These are phyloP conservation scores for Aleiodes sp. DNA, from an alignment of 1,140 invertebrate species.

Conservation along the genomic window DNA sequence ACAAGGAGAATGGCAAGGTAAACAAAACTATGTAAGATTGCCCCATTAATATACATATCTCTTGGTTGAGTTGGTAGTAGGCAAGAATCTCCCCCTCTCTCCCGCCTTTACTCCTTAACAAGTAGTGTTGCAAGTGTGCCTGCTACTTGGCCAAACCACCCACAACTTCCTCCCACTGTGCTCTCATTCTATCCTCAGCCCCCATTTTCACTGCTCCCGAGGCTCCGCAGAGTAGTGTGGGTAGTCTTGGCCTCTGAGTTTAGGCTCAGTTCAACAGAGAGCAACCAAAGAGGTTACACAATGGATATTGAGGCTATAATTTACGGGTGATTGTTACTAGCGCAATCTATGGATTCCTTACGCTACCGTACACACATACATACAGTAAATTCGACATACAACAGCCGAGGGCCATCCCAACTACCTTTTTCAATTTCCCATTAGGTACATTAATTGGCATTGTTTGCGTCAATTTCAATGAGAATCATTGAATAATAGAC, in stretches of 20 bases:
- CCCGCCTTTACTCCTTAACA: slow-evolving; percentile 10
- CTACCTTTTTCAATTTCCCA: not conserved
- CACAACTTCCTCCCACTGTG: not conserved
- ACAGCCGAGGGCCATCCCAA: slow-evolving; percentile 33
- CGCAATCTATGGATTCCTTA: slow-evolving; percentile 65
- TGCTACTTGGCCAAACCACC: slow-evolving; percentile 8
- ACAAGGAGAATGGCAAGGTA: slow-evolving; percentile 66
- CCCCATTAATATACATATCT: slow-evolving; percentile 69
- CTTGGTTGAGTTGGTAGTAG: slow-evolving; percentile 58
- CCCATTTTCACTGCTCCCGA: slow-evolving; percentile 2
- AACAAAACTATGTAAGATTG: slow-evolving; percentile 70
- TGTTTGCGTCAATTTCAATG: no score
- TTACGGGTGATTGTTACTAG: slow-evolving; percentile 67
- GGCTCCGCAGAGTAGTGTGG: slow-evolving; percentile 46
- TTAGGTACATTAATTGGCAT: not conserved
- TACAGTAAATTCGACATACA: no score
- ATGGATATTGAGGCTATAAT: slow-evolving; percentile 69
- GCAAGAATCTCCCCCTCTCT: slow-evolving; percentile 23
- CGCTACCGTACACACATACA: slow-evolving; percentile 36
- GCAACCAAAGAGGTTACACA: slow-evolving; percentile 61
- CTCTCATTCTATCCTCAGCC: not conserved
- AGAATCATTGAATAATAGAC: no score
- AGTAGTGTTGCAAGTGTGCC: not conserved
- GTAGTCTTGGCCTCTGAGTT: slow-evolving; percentile 66
- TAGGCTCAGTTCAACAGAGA: slow-evolving; percentile 52